Evolutionary conservation across 2,888 invertebrate species (phyloP).

Genomic region (Agrochola circellaris): DNA sequence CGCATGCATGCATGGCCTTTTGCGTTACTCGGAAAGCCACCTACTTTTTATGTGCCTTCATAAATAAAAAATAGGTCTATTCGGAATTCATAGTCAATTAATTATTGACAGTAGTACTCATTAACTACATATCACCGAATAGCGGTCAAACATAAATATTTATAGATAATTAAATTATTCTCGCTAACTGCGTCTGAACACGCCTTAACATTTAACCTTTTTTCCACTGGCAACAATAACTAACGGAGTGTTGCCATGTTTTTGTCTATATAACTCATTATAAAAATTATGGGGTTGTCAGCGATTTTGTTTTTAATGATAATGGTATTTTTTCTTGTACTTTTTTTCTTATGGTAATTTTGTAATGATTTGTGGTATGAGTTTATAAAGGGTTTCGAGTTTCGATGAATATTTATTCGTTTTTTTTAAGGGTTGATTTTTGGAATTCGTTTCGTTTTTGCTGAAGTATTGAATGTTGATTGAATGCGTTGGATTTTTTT

Average conservation of each 20-base stretch:
- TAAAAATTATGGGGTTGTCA: slow-evolving; percentile 71
- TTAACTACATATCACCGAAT: slow-evolving; percentile 32
- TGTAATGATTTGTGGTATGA: slow-evolving; percentile 63
- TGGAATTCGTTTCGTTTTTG: neutral
- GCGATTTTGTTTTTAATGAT: slow-evolving; percentile 70
- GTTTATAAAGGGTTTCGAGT: slow-evolving; percentile 40
- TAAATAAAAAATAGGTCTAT: slow-evolving; percentile 39
- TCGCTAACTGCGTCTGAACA: slow-evolving; percentile 64
- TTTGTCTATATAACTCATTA: slow-evolving; percentile 72
- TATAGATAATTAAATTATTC: slow-evolving; percentile 60
- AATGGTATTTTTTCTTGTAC: slow-evolving; percentile 59
- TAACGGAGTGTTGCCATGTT: slow-evolving; percentile 73
- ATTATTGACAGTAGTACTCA: slow-evolving; percentile 44
- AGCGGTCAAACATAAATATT: slow-evolving; percentile 58
- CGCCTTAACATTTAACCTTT: slow-evolving; percentile 63
- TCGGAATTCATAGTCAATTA: slow-evolving; percentile 31
- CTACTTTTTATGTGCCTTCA: slow-evolving; percentile 9
- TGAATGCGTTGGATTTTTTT: neutral
- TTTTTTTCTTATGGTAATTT: slow-evolving; percentile 65
- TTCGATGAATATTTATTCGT: slow-evolving; percentile 59
- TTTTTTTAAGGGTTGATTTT: slow-evolving; percentile 48
- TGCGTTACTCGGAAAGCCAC: neutral
- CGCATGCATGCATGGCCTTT: neutral
- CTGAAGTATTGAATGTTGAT: neutral
- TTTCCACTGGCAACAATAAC: slow-evolving; percentile 70